Percentiles rank a stretch among this genome's conserved stretches.
These are phyloP conservation scores for Mylabris sibirica DNA, from an alignment of 2,888 invertebrate species.

Conservation along the genomic window DNA sequence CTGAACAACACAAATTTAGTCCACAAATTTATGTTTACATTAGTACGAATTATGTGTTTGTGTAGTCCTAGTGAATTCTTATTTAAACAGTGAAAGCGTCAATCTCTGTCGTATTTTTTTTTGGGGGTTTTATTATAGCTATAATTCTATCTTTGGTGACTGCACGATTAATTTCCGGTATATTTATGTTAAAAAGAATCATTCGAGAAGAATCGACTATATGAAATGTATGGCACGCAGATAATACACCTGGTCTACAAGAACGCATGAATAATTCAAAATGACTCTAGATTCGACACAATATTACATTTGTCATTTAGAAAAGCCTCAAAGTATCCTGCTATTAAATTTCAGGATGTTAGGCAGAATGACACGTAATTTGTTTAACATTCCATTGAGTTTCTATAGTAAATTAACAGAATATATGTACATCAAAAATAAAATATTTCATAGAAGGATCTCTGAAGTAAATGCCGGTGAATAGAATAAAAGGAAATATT, in stretches of 20 bases:
- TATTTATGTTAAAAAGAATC: neutral
- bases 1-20: constrained; percentile 12
- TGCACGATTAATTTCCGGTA: neutral
- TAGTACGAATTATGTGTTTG: constrained; percentile 28
- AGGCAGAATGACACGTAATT: neutral
- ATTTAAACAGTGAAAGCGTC: neutral
- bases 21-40: constrained; percentile 24
- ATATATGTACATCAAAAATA: neutral
- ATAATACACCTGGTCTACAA: constrained; percentile 19
- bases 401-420: neutral
- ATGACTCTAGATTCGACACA: constrained; percentile 18
- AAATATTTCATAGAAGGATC: neutral
- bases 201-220: neutral
- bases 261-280: constrained; percentile 28
- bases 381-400: neutral
- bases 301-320: constrained; percentile 27
- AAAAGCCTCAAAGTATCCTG: neutral
- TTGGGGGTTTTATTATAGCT: neutral
- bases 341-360: neutral
- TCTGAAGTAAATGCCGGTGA: neutral
- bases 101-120: neutral
- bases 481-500: neutral
- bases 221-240: neutral
- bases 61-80: neutral
- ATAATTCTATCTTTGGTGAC: neutral